These are phyloP conservation scores for Fulmarus glacialis DNA, from an alignment of 2,113 vertebrate genomes.

Conservation along the genomic window DNA sequence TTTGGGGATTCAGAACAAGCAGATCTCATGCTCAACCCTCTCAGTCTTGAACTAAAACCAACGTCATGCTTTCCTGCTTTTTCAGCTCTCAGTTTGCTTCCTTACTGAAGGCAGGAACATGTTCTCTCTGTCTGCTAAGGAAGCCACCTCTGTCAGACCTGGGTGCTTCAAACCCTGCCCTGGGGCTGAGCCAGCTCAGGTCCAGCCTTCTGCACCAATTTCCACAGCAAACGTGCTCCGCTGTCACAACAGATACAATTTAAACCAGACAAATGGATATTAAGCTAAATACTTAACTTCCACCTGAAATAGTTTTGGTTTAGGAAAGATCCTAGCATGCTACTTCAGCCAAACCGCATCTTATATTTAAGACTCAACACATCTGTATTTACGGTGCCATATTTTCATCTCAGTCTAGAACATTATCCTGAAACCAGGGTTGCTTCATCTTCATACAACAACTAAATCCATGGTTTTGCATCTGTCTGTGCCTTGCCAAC, in stretches of 20 bases:
- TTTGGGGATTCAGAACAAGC: neutral
- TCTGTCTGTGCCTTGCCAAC: neutral
- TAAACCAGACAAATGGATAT: neutral
- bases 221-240: rapidly evolving
- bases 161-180: neutral
- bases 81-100: neutral
- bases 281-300: neutral
- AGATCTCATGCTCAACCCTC: neutral
- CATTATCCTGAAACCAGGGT: neutral
- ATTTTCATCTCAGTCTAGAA: neutral
- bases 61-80: neutral
- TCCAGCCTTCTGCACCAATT: neutral
- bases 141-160: neutral
- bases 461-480: neutral
- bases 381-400: neutral
- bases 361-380: neutral
- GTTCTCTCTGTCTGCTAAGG: neutral
- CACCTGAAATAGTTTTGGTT: neutral
- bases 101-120: neutral
- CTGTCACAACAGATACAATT: neutral
- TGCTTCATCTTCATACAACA: too few species aligned
- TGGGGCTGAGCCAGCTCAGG: neutral
- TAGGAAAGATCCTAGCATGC: too few species aligned
- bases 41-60: neutral
- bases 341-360: neutral